Percentiles rank a stretch among this genome's conserved stretches.
phyloP scores from a whole-genome alignment of 2,888 invertebrate genomes.

The Microctonus brassicae region DNA sequence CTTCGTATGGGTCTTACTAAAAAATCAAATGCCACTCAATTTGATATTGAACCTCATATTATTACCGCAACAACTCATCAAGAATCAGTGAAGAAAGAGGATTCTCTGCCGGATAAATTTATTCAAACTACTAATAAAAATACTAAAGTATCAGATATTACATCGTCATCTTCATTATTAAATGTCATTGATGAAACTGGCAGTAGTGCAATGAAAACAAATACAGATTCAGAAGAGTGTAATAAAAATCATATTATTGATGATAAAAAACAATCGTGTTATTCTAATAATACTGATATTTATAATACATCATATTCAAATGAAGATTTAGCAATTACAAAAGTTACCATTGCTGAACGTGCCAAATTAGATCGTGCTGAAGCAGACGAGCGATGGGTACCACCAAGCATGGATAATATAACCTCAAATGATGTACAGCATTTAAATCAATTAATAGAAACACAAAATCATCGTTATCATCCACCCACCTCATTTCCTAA shows the following conservation, averaged over 20 bases:
- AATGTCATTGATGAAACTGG: background rate
- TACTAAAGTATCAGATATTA: slow-evolving; percentile 38
- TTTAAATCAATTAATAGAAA: slow-evolving; percentile 61
- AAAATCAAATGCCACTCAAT: slow-evolving; percentile 74
- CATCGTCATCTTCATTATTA: slow-evolving; percentile 31
- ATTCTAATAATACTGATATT: slow-evolving; percentile 56
- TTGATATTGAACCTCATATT: slow-evolving; percentile 69
- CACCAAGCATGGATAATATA: slow-evolving; percentile 71
- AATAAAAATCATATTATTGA: slow-evolving; percentile 55
- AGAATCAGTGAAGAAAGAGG: slow-evolving; percentile 62
- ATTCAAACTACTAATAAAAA: slow-evolving; percentile 35
- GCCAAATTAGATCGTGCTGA: slow-evolving; percentile 70
- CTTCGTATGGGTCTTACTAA: slow-evolving; percentile 81
- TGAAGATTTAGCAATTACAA: slow-evolving; percentile 66
- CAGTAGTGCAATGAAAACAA: slow-evolving; percentile 19
- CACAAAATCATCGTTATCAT: slow-evolving; percentile 63
- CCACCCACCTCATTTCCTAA: slow-evolving; percentile 58
- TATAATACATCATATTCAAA: slow-evolving; percentile 58
- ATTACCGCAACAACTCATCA: slow-evolving; percentile 12
- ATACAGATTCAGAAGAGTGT: slow-evolving; percentile 37
- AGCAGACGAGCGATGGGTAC: slow-evolving; percentile 77
- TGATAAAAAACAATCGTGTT: slow-evolving; percentile 61
- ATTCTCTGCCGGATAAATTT: slow-evolving; percentile 37
- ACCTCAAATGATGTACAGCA: slow-evolving; percentile 61
- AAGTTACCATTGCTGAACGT: slow-evolving; percentile 65